A percentile compares a stretch with the other conserved stretches of the same genome.
These are phyloP conservation scores for Sebastiscus tertius DNA, from an alignment of 2,797 vertebrate species.

Conservation along the genomic window DNA sequence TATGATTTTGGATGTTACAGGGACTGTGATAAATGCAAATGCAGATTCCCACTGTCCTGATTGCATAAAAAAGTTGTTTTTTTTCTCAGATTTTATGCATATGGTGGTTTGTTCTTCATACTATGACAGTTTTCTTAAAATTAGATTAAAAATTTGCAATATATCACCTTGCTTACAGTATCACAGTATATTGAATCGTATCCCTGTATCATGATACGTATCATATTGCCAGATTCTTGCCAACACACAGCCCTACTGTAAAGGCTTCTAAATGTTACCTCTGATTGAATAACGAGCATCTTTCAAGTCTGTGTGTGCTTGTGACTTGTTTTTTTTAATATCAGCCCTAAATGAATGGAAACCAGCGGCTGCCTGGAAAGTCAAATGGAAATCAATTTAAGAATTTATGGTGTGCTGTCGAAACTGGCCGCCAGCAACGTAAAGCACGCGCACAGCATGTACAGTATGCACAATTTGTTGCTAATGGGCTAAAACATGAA, in stretches of 20 bases:
- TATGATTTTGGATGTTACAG: too few relatives aligned
- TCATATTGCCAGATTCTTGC: background rate
- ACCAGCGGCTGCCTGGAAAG: constrained; percentile 19
- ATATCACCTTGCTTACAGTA: background rate
- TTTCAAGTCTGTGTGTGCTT: background rate
- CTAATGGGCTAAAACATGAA: constrained; percentile 40
- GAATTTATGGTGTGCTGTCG: constrained; percentile 41
- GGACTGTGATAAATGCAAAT: too few relatives aligned
- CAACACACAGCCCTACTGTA: too few relatives aligned
- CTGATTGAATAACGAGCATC: background rate
- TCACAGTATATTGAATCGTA: background rate
- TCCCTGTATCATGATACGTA: background rate
- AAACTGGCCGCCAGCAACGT: constrained; percentile 34
- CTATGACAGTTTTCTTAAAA: background rate
- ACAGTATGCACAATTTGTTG: constrained; percentile 42
- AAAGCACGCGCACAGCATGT: constrained; percentile 30
- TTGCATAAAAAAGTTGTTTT: background rate
- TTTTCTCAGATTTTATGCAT: background rate
- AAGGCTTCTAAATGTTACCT: background rate
- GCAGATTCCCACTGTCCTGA: too few relatives aligned
- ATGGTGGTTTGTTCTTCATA: background rate
- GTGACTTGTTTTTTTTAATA: constrained; percentile 10
- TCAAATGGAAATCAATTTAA: constrained; percentile 36
- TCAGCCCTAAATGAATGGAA: constrained; percentile 26
- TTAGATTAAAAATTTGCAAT: background rate